phyloP scores from a whole-genome alignment of 2,888 invertebrate genomes.

The Cephus sareptanus region DNA sequence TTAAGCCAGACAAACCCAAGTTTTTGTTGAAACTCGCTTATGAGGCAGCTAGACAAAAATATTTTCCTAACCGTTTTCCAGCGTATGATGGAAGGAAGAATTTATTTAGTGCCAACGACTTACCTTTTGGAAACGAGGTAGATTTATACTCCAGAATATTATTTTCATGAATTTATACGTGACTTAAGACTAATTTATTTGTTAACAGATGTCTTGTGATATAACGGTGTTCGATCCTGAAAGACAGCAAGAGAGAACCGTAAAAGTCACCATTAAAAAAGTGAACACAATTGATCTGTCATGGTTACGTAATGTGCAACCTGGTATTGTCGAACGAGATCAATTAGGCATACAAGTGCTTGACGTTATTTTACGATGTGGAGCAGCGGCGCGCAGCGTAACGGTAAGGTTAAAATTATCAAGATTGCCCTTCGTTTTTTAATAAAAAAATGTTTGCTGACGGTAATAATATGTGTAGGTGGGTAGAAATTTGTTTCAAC shows the following conservation, averaged over 20 bases:
- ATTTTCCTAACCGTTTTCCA: slow-evolving; percentile 67
- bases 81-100: slow-evolving; percentile 82
- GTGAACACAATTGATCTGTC: slow-evolving; percentile 70
- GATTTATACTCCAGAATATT: slow-evolving; percentile 12
- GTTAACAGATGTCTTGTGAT: slow-evolving; percentile 32
- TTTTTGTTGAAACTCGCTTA: slow-evolving; percentile 71
- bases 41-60: slow-evolving; percentile 46
- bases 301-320: slow-evolving; percentile 67
- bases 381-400: slow-evolving; percentile 65
- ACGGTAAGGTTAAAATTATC: slow-evolving; percentile 30
- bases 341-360: slow-evolving; percentile 80
- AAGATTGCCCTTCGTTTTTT: not conserved
- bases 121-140: slow-evolving; percentile 65
- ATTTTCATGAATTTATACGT: not conserved
- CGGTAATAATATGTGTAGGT: slow-evolving; percentile 65
- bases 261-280: slow-evolving; percentile 69
- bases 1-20: slow-evolving; percentile 78
- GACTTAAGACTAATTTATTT: not conserved
- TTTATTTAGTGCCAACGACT: slow-evolving; percentile 68
- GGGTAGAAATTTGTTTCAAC: slow-evolving; percentile 84
- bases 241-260: slow-evolving; percentile 51
- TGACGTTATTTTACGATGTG: slow-evolving; percentile 82
- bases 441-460: slow-evolving; percentile 8
- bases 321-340: slow-evolving; percentile 74
- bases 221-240: slow-evolving; percentile 61